Evolutionary conservation across 1,140 invertebrate genomes (phyloP).

Genomic region (Episyrphus balteatus): DNA sequence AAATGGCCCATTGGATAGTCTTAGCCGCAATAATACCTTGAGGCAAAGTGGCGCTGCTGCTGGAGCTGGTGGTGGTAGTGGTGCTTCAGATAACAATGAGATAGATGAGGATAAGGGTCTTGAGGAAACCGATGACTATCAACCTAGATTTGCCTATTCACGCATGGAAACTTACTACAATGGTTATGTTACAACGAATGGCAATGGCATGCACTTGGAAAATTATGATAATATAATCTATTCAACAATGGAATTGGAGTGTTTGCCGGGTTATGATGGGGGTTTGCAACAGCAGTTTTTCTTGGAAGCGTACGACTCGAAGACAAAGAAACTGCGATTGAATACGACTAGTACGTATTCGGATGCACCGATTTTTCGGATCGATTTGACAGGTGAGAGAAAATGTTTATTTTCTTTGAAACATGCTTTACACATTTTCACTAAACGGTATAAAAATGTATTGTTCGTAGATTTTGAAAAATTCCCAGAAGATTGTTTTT

Average conservation of each 20-base stretch:
- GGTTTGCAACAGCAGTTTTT: conserved; percentile 72
- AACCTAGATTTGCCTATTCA: conserved; percentile 33
- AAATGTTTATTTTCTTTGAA: background rate
- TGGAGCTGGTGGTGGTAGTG: background rate
- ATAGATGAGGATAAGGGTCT: conserved; percentile 3
- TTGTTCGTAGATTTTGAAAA: too few species aligned
- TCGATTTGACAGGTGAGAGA: conserved; percentile 43
- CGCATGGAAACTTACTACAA: conserved; percentile 35
- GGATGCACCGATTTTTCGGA: conserved; percentile 54
- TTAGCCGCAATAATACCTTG: background rate
- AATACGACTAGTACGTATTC: conserved; percentile 47
- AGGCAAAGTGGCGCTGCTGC: background rate
- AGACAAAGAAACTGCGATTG: conserved; percentile 54
- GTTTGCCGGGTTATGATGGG: conserved; percentile 57
- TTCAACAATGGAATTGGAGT: conserved; percentile 36
- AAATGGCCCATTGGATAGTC: background rate
- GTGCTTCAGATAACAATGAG: background rate
- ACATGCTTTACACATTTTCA: too few species aligned
- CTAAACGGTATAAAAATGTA: too few species aligned
- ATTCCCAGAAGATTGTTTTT: too few species aligned
- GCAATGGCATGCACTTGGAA: conserved; percentile 17
- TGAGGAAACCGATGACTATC: conserved; percentile 18
- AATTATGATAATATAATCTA: conserved; percentile 36
- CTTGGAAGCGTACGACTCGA: conserved; percentile 65
- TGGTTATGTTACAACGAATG: conserved; percentile 21